These are phyloP conservation scores for Pseudorhombus dupliciocellatus DNA, from an alignment of 2,113 vertebrate genomes.

Conservation along the genomic window DNA sequence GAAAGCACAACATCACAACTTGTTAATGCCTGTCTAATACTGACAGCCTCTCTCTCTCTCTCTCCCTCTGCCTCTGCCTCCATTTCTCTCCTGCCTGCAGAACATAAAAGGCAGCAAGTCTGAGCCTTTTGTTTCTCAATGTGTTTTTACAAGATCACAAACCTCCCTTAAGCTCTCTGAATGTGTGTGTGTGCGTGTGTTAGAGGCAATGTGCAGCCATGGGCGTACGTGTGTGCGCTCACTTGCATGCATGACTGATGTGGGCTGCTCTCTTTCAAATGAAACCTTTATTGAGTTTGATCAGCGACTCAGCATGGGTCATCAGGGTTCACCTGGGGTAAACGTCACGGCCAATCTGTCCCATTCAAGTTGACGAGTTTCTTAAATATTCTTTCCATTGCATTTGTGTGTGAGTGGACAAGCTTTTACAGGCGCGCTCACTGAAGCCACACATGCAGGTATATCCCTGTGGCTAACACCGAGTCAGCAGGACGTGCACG, in stretches of 20 bases:
- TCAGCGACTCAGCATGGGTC: constrained; percentile 29
- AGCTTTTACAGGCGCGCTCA: neutral
- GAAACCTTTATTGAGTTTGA: constrained; percentile 45
- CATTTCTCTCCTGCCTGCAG: constrained; percentile 13
- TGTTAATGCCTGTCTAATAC: constrained; percentile 59
- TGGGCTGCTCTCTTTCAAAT: constrained; percentile 36
- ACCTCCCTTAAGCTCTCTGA: constrained; percentile 66
- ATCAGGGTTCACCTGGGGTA: constrained; percentile 15
- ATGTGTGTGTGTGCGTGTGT: constrained; percentile 34
- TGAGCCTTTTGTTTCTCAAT: constrained; percentile 51
- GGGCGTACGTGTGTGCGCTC: constrained; percentile 38
- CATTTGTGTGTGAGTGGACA: neutral
- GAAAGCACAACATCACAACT: constrained; percentile 44
- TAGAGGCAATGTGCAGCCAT: constrained; percentile 34
- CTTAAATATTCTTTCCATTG: constrained; percentile 17
- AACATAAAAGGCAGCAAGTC: constrained; percentile 61
- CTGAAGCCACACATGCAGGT: neutral
- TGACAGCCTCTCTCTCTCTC: constrained; percentile 28
- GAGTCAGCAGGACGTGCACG: neutral
- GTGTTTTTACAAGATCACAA: constrained; percentile 74
- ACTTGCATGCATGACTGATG: constrained; percentile 43
- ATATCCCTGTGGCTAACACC: neutral
- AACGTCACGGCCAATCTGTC: constrained; percentile 22
- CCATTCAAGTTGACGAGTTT: constrained; percentile 30
- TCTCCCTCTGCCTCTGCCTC: neutral